These are phyloP conservation scores for Formica selysi DNA, from an alignment of 1,140 invertebrate species.

Conservation along the genomic window DNA sequence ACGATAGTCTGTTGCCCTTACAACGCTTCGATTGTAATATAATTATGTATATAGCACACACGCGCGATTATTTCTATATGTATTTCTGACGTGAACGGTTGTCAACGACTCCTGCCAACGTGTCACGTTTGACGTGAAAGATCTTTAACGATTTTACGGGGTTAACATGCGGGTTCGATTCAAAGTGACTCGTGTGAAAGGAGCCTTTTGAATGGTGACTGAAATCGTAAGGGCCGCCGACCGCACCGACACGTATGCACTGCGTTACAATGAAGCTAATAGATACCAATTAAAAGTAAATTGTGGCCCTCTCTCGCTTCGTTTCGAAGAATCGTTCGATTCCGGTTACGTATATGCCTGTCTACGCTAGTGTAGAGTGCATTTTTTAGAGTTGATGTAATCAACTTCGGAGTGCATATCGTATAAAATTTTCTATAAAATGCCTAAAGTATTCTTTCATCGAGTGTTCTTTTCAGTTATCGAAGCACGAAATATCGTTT, in stretches of 20 bases:
- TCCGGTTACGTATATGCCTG: not conserved
- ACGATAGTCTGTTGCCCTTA: conserved; percentile 5
- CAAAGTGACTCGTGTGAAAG: conserved; percentile 63
- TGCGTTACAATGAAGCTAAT: conserved; percentile 81
- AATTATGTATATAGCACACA: not conserved
- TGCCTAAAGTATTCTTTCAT: not conserved
- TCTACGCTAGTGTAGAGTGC: not conserved
- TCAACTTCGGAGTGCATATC: not conserved
- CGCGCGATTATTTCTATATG: conserved; percentile 9
- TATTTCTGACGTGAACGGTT: conserved; percentile 14
- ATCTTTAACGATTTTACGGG: conserved; percentile 69
- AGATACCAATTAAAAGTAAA: conserved; percentile 80
- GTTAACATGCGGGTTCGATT: conserved; percentile 69
- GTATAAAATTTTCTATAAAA: not conserved
- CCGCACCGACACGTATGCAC: conserved; percentile 59
- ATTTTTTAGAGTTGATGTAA: not conserved
- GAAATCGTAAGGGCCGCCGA: conserved; percentile 62
- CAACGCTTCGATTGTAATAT: conserved; percentile 24
- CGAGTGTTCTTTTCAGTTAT: conserved; percentile 1
- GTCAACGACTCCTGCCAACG: conserved; percentile 23
- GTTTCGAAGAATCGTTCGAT: conserved; percentile 48
- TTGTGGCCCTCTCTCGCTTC: conserved; percentile 68
- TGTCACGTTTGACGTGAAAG: conserved; percentile 51
- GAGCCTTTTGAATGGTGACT: conserved; percentile 52
- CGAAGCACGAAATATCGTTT: not conserved